phyloP scores from a whole-genome alignment of 2,113 vertebrate genomes.

The Alethe diademata region DNA sequence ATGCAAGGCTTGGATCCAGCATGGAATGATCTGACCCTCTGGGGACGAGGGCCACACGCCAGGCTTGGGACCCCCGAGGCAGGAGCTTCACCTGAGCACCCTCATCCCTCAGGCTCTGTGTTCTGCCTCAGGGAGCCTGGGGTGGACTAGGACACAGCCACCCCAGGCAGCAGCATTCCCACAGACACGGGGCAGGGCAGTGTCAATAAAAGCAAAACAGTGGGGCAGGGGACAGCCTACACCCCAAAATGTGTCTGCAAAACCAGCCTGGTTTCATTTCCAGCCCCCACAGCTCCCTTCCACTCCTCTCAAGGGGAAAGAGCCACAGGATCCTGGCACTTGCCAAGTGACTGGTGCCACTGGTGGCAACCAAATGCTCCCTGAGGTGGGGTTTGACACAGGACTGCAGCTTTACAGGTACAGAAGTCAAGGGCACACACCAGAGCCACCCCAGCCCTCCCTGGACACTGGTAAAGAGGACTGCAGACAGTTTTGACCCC shows the following conservation, averaged over 20 bases:
- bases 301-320: neutral
- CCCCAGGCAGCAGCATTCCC: neutral
- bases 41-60: accelerated
- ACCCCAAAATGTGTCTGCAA: neutral
- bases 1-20: neutral
- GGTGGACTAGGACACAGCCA: neutral
- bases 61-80: neutral
- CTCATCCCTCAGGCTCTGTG: neutral
- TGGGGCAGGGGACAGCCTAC: neutral
- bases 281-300: neutral
- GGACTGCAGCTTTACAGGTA: neutral
- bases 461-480: too few relatives aligned
- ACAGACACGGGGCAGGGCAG: neutral
- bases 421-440: neutral
- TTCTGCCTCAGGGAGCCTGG: neutral
- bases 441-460: neutral
- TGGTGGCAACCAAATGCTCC: neutral
- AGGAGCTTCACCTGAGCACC: neutral
- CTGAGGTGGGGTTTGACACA: neutral
- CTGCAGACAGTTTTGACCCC: neutral
- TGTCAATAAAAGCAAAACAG: neutral
- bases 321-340: neutral
- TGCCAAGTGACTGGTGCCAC: neutral
- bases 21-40: accelerated
- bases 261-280: neutral